Evolutionary conservation across 2,113 vertebrate species (phyloP), one percentile per base, ranked within the genome.

Genomic region (Setophaga coronata): DNA sequence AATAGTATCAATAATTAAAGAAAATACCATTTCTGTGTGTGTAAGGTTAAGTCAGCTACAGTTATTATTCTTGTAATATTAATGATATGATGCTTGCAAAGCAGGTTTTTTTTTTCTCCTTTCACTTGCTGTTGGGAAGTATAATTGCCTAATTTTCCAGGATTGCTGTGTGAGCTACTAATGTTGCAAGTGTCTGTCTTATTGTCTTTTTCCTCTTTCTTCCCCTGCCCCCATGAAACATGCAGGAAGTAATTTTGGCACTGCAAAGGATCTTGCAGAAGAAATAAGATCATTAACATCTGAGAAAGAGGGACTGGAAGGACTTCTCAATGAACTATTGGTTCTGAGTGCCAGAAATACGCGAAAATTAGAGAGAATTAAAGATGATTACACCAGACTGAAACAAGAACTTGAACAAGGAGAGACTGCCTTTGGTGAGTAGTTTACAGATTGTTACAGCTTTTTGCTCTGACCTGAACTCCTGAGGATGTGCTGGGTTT

Each of bases 211-310:
- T 89, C 38, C 34, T 36, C 8, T 43, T 42, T 80, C 45, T 89
- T 66, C 13, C 31, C 15, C 50, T 92, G 7, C 14, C 53, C 34
- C 51, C 14, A 2, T 23, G 51, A 87, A 90, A 78, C 36, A 28
- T 24, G 4, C 82, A 99, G 99, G 99, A 98, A 98, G 97, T 91
- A 98, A 99, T 94, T 99, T 99, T 23, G 71, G 97, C 94, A 98
- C 98, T 70, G 99, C 99, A 1, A 99, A 99, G 95, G 98, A 99
- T 87, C 97, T 99, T 78, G 95, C 97, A 51, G 98, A 98, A 72
- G 99, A 99, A 98, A 99, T 99, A 90, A 97, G 97, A 91, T 98
- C 96, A 4, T 95, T 99, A 95, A 97, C 96, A 16, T 92, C 96
- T 36, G 99, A 99, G 98, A 98, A 97, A 73, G 98, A 99, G 61